Evolutionary conservation across 2,888 invertebrate genomes (phyloP).

Genomic region (Tenthredo scrophulariae): DNA sequence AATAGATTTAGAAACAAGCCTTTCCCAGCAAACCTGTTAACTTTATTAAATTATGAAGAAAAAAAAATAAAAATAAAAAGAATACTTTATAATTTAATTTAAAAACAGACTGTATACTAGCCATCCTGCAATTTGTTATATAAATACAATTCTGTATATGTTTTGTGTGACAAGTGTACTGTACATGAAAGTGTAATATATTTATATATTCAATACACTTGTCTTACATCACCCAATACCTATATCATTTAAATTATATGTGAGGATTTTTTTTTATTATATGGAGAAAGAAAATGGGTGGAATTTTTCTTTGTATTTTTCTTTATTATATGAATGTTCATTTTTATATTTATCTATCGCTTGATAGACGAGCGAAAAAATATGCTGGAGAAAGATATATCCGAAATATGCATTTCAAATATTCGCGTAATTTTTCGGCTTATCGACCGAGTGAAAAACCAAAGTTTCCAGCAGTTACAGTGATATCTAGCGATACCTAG

Average conservation of each 20-base stretch:
- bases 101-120: neutral
- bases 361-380: neutral
- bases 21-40: neutral
- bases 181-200: conserved; percentile 67
- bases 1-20: neutral
- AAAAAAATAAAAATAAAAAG: neutral
- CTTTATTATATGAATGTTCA: neutral
- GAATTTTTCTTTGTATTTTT: neutral
- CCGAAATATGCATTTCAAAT: neutral
- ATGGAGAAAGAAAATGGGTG: neutral
- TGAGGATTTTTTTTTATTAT: neutral
- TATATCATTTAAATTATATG: neutral
- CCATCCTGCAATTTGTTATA: neutral
- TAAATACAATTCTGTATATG: neutral
- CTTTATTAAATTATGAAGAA: neutral
- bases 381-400: neutral
- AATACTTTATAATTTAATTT: neutral
- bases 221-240: neutral
- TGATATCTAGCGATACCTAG: conserved; percentile 23
- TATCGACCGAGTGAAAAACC: neutral
- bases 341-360: neutral
- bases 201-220: conserved; percentile 64
- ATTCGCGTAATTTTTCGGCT: neutral
- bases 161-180: conserved; percentile 71
- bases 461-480: neutral